Conservation (phyloP, 2,888 invertebrate genomes). For the Dasypogon diadema region DNA sequence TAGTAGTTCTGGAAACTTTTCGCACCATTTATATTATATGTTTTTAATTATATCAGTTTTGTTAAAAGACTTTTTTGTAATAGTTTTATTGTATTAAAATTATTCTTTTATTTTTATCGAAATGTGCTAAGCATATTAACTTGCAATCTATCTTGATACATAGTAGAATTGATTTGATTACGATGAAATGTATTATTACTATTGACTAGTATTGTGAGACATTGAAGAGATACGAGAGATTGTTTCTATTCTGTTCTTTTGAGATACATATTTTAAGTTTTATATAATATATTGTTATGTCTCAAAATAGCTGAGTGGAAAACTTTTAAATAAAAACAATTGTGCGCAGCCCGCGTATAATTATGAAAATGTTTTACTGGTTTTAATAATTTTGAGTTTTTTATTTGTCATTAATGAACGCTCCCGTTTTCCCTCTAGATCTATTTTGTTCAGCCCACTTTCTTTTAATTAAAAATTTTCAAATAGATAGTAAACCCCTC, state of each 20-base stretch:
- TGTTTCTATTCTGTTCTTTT: conserved; percentile 48
- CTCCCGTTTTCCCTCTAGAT: too few relatives aligned
- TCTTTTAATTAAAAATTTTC: too few relatives aligned
- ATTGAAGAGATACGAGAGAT: conserved; percentile 16
- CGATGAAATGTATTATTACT: conserved; percentile 33
- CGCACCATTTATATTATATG: background rate
- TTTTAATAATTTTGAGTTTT: too few relatives aligned
- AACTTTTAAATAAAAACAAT: conserved; percentile 48
- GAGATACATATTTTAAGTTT: conserved; percentile 44
- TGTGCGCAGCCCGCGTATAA: conserved; percentile 14
- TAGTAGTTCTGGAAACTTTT: background rate
- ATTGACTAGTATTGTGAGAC: conserved; percentile 31
- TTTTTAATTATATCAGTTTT: conserved; percentile 12
- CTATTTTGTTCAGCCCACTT: too few relatives aligned
- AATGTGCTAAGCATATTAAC: conserved; percentile 46
- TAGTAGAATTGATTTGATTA: conserved; percentile 46
- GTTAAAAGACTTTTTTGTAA: conserved; percentile 27
- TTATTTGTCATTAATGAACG: too few relatives aligned
- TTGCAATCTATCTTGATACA: conserved; percentile 25
- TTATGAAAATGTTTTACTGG: background rate
- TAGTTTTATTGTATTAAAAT: conserved; percentile 39
- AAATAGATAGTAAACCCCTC: too few relatives aligned
- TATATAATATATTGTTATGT: conserved; percentile 47
- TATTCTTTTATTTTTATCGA: conserved; percentile 27
- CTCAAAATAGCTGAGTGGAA: conserved; percentile 50